Conservation (phyloP, 2,888 invertebrate species). For the Abrostola triplasia region DNA sequence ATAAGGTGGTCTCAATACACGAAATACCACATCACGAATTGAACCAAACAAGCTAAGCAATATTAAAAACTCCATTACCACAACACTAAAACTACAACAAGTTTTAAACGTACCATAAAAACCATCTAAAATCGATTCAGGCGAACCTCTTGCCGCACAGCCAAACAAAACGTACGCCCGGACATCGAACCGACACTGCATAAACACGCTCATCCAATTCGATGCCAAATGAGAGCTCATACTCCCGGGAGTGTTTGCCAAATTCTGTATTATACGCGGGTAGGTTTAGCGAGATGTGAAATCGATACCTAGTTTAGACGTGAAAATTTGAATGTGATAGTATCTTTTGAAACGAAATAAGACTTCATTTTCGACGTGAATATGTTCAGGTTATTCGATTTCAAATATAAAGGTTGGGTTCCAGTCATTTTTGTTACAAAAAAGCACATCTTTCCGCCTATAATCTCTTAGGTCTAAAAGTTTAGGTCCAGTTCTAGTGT, state of each 20-base stretch:
- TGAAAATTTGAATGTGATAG: no score
- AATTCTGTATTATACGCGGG: slow-evolving; percentile 14
- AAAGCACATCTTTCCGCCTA: no score
- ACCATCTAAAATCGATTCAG: slow-evolving; percentile 10
- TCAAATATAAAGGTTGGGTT: no score
- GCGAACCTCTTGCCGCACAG: slow-evolving; percentile 37
- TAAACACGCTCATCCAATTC: slow-evolving; percentile 31
- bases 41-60: background rate
- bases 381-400: no score
- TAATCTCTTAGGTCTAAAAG: no score
- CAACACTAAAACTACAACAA: slow-evolving; percentile 11
- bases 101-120: slow-evolving; percentile 22
- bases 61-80: background rate
- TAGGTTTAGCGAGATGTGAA: background rate
- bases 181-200: slow-evolving; percentile 36
- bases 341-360: no score
- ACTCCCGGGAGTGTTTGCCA: slow-evolving; percentile 31
- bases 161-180: slow-evolving; percentile 44
- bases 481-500: no score
- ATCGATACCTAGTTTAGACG: slow-evolving; percentile 27
- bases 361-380: no score
- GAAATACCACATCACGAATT: slow-evolving; percentile 4
- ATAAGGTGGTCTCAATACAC: slow-evolving; percentile 9
- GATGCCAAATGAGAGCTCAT: slow-evolving; percentile 39
- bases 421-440: no score